Evolutionary conservation across 2,113 vertebrate genomes (phyloP), one percentile per base, ranked within the genome.

Genomic region (Rhodinocichla rosea): DNA sequence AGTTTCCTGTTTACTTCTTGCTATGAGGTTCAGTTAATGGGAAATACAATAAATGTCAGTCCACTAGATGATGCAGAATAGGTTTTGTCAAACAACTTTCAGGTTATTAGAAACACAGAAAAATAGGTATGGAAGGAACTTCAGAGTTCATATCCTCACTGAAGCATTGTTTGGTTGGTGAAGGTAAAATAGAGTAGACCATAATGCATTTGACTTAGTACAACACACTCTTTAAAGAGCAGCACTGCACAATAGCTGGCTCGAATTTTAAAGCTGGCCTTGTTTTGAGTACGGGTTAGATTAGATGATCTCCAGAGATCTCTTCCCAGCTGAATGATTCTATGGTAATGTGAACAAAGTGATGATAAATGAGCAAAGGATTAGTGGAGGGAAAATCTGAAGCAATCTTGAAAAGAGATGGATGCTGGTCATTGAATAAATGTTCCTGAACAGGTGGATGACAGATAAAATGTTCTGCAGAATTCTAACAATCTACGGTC

Each of bases 1-100:
- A 79, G 68, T 92, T 94, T 95, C 85, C 91, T 95, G 90, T 94
- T 90, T 94, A 83, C 33, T 89, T 83, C 56, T 83, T 94, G 84
- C 78, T 80, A 64, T 84, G 83, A 70, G n/a, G 85, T 64, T 91
- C 44, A 30, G 44, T 87, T 83, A 84, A 62, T 63, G 68, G 56
- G 74, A 86, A 89, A 76, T 47, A 76, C 45, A 83, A 57, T 35
- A 82, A 87, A 73, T 45, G 28, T 42, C 45, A 69, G 57, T 65
- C 75, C 4, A 2, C 33, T 33, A 76, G 57, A 45, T 47, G 62
- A 50, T 47, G 42, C 37, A 95, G 82, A 95, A 91, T 11, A 42
- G 49, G 44, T 57, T 92, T 92, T 87, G 37, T 82, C 65, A 57
- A 91, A 87, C 60, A 89, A 39, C 62, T 83, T 92, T 75, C 40